phyloP scores from a whole-genome alignment of 2,888 invertebrate species.

The Lordiphosa fenestrarum region DNA sequence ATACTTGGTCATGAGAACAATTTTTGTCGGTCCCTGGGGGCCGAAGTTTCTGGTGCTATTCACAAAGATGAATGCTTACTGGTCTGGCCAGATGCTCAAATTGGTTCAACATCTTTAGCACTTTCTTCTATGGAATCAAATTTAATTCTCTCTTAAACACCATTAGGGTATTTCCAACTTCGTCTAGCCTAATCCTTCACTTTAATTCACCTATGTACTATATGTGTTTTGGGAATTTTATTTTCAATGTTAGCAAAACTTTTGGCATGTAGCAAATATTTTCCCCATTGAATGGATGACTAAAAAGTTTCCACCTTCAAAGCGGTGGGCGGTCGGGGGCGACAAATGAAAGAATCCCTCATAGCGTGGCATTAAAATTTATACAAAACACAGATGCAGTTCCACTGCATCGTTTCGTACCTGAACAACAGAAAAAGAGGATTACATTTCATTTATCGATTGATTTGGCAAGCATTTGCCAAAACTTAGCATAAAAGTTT shows the following conservation, averaged over 20 bases:
- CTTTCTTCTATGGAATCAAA: too few relatives aligned
- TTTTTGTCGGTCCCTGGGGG: too few relatives aligned
- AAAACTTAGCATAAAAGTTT: constrained; percentile 53
- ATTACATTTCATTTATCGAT: constrained; percentile 70
- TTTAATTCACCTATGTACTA: too few relatives aligned
- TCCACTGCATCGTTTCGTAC: constrained; percentile 12
- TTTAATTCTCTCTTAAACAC: too few relatives aligned
- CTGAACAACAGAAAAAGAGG: constrained; percentile 28
- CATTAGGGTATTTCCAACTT: too few relatives aligned
- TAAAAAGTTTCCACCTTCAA: constrained; percentile 35
- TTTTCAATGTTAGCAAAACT: constrained; percentile 18
- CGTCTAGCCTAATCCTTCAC: too few relatives aligned
- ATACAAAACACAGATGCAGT: constrained; percentile 41
- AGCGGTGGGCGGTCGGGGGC: neutral
- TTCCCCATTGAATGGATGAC: constrained; percentile 43
- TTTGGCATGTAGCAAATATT: constrained; percentile 48
- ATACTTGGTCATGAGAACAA: too few relatives aligned
- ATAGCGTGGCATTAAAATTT: constrained; percentile 43
- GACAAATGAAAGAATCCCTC: neutral
- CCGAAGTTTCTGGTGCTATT: too few relatives aligned
- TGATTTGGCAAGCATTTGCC: constrained; percentile 45
- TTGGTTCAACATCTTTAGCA: too few relatives aligned
- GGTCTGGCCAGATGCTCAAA: too few relatives aligned
- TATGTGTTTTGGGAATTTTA: too few relatives aligned
- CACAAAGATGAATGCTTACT: too few relatives aligned